These are phyloP conservation scores for Hypomesus transpacificus DNA, from an alignment of 2,113 vertebrate species.

Conservation along the genomic window DNA sequence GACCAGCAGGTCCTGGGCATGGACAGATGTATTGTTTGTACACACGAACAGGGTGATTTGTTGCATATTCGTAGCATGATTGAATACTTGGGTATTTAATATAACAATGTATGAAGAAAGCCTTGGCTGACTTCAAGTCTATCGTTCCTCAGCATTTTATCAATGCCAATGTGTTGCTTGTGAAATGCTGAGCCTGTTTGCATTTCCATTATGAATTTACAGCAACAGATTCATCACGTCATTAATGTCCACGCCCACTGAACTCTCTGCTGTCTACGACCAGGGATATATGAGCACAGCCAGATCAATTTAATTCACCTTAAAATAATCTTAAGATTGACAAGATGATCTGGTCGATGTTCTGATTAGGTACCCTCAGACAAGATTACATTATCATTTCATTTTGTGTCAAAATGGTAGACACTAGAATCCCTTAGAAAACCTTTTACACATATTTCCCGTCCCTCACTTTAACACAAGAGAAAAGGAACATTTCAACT, in stretches of 20 bases:
- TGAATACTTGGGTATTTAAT: constrained; percentile 17
- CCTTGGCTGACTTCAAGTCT: background rate
- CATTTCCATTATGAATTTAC: constrained; percentile 22
- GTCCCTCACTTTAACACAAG: constrained; percentile 10
- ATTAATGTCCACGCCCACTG: background rate
- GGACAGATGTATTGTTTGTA: constrained; percentile 56
- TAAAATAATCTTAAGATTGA: background rate
- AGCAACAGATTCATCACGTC: background rate
- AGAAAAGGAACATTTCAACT: constrained; percentile 1
- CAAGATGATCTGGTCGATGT: background rate
- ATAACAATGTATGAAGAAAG: constrained; percentile 13
- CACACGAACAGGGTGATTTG: constrained; percentile 50
- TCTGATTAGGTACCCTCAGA: too few relatives aligned
- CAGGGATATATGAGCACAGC: background rate
- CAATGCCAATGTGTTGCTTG: constrained; percentile 6
- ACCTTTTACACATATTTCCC: background rate
- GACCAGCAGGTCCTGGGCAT: constrained; percentile 47
- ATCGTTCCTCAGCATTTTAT: background rate
- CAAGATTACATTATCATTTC: too few relatives aligned
- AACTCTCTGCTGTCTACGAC: constrained; percentile 1
- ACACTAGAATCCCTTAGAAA: too few relatives aligned
- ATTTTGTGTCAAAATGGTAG: too few relatives aligned
- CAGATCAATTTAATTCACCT: background rate
- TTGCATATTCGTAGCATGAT: constrained; percentile 39
- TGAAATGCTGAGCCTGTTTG: constrained; percentile 6